Evolutionary conservation across 2,113 vertebrate genomes (phyloP), one percentile per base, ranked within the genome.

Genomic region (Brachionichthys hirsutus): DNA sequence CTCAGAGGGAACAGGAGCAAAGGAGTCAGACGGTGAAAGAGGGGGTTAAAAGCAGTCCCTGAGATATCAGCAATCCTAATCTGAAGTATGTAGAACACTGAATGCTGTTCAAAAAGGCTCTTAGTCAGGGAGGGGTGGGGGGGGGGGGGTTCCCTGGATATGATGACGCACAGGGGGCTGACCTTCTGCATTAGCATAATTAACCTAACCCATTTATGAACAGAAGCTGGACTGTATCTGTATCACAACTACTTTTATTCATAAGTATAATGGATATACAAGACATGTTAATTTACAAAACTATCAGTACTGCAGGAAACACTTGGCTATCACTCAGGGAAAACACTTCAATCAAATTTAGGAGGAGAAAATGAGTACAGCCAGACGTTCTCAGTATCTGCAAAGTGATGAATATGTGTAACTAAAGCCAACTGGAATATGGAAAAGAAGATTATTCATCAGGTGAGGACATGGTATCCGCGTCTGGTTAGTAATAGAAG

Each of bases 121-220:
- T 75, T 62, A 69, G 56, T 67, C 60, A 60, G 75, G 75, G n/a
- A n/a, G n/a, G n/a, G n/a, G n/a, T n/a, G n/a, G n/a, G n/a, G n/a
- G n/a, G n/a, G n/a, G n/a, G n/a, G n/a, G n/a, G 62, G 81, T 67
- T 79, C 70, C 80, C 73, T 64, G 1, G 58, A 56, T 68, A 62
- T 42, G 75, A 69, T 73, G 41, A 72, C 30, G 62, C 24, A 30
- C 36, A 43, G 48, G 64, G 43, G 69, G 46, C 53, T 44, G 38
- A 34, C 45, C 45, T 67, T 43, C 43, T 36, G 10, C 57, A 58
- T 63, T 46, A 62, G 11, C 54, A 40, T 38, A 41, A 54, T 57
- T 59, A 50, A 58, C 16, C 18, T 3, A 36, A 55, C 11, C 46
- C 54, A 36, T 2, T 30, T 30, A 8, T 30, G 43, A 30, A 51